These are phyloP conservation scores for Porites evermanni DNA, from an alignment of 92 coral and sea anemone species.

Conservation along the genomic window DNA sequence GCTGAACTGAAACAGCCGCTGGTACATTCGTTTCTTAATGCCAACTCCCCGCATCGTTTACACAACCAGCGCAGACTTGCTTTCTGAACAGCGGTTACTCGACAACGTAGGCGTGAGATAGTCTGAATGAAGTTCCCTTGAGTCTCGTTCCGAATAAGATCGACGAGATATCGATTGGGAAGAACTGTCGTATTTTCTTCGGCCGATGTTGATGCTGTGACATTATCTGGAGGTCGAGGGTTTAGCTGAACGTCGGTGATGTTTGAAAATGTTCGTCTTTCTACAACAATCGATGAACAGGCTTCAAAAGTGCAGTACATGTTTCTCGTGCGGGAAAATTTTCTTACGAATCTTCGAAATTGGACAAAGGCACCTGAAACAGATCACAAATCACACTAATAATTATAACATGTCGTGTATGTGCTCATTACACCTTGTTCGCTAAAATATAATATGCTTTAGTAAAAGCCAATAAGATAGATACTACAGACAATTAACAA, in stretches of 20 bases:
- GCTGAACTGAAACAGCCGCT: conserved; percentile 64
- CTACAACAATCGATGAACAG: conserved; percentile 81
- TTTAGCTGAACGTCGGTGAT: conserved; percentile 2
- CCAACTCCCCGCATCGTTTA: conserved; percentile 81
- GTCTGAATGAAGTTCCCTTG: conserved; percentile 76
- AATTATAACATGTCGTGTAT: background rate
- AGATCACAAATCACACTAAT: background rate
- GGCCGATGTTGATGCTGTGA: background rate
- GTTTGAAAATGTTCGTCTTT: conserved; percentile 56
- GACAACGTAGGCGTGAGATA: conserved; percentile 84
- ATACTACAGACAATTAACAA: no score
- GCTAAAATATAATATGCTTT: no score
- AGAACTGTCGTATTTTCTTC: conserved; percentile 24
- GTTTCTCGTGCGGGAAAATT: conserved; percentile 82
- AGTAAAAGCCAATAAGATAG: no score
- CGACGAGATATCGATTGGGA: conserved; percentile 69
- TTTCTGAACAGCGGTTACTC: conserved; percentile 86
- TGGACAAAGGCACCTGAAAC: conserved; percentile 78
- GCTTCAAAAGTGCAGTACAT: conserved; percentile 85
- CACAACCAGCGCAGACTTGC: conserved; percentile 88
- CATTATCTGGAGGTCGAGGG: background rate
- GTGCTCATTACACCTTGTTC: background rate
- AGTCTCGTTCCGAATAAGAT: conserved; percentile 62
- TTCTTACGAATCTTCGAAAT: conserved; percentile 75
- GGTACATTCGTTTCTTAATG: conserved; percentile 73